These are phyloP conservation scores for Gulo gulo DNA, from an alignment of 2,113 vertebrate species.

Conservation along the genomic window DNA sequence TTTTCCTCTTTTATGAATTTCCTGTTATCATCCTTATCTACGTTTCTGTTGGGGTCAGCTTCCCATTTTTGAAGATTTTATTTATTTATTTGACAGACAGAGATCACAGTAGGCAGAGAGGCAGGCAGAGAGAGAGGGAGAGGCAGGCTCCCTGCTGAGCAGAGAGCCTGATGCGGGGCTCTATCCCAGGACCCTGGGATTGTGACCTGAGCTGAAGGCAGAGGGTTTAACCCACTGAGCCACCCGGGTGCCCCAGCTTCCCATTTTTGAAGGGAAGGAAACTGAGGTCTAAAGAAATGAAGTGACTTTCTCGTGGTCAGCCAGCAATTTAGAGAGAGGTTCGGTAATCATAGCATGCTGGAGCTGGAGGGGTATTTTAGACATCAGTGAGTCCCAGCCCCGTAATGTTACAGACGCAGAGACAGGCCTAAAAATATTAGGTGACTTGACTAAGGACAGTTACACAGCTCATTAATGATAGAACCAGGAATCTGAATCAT, in stretches of 20 bases:
- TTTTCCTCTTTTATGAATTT: constrained; percentile 34
- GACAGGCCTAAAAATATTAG: background rate
- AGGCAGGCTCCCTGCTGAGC: too few species aligned
- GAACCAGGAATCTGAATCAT: constrained; percentile 3
- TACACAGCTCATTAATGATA: background rate
- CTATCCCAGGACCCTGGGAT: too few species aligned
- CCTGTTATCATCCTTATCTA: background rate
- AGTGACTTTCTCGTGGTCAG: background rate
- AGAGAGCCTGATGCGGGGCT: too few species aligned
- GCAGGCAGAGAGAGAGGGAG: too few species aligned
- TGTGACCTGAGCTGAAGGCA: too few species aligned
- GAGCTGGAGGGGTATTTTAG: background rate
- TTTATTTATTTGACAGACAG: too few species aligned
- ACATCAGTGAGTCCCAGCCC: background rate
- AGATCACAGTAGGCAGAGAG: too few species aligned
- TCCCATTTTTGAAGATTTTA: constrained; percentile 2
- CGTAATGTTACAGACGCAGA: background rate
- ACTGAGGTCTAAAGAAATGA: background rate
- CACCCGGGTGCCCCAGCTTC: background rate
- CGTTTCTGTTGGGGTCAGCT: background rate
- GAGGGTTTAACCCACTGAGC: too few species aligned
- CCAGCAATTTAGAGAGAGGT: background rate
- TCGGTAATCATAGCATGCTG: background rate
- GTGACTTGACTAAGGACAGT: background rate
- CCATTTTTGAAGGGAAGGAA: constrained; percentile 15